Base-by-base conservation (phyloP, 2,113 vertebrate genomes). In the Pao palembangensis region DNA sequence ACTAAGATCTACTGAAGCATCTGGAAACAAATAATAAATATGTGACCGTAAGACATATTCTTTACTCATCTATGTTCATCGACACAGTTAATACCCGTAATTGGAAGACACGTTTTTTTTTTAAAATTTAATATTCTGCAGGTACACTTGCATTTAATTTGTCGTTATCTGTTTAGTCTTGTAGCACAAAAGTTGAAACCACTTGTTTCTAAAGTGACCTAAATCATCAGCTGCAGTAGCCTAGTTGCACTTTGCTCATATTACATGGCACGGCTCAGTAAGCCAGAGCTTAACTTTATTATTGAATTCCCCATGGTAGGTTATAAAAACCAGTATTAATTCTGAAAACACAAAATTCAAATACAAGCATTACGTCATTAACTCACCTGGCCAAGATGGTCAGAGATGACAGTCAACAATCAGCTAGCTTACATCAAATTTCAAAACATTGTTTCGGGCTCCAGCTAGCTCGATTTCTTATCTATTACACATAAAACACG, bases 371-470 rank as follows among this genome's bases (percentile, higher is more conserved):
- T 8, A 18, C 4, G 1, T n/a, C 0, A 25, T 20, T 1, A 28
- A 69, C 76, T 75, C 69, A 87, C 83, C 72, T 68, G 59, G 64
- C 2, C 31, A 11, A 31, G 31, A 54, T 38, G 55, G 49, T 69
- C 64, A 60, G 16, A 41, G 69, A 44, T 31, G 12, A 8, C 17
- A 51, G 53, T 6, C 0, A n/a, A 28, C 18, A 6, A 16, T n/a
- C 17, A 59, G 2, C 56, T 48, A 46, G 48, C 67, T 47, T n/a
- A 66, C 55, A 8, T 38, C 34, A 38, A 38, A 38, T 54, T 46
- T 62, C 59, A 71, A 28, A 70, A 53, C 82, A 82, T 83, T 69
- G 62, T 67, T 61, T 14, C 47, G 31, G 55, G 62, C 71, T 71
- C 69, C 34, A 12, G 34, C 68, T 56, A 44, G 61, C 50, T 60